Evolutionary conservation across 2,888 invertebrate genomes (phyloP).

Genomic region (Parthenolecanium corni): DNA sequence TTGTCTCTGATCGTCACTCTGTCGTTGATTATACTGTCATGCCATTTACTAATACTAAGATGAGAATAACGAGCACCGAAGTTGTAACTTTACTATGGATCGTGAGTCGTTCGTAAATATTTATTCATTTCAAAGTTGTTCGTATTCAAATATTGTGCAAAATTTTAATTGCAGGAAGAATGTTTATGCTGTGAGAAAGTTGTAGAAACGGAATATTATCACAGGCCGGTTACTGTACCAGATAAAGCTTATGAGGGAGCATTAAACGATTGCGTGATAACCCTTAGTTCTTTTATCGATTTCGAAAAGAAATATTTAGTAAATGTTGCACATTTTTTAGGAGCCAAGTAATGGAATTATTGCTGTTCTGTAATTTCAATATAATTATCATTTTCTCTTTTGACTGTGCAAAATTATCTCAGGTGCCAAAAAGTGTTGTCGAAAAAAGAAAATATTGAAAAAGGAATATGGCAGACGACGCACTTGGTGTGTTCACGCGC

Average conservation of each 20-base stretch:
- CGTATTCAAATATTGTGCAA: background rate
- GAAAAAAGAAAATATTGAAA: conserved; percentile 43
- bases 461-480: conserved; percentile 53
- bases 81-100: conserved; percentile 62
- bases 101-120: conserved; percentile 39
- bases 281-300: conserved; percentile 63
- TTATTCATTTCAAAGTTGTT: background rate
- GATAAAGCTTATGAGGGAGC: conserved; percentile 41
- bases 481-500: conserved; percentile 65
- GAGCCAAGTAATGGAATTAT: conserved; percentile 43
- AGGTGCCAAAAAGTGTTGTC: conserved; percentile 57
- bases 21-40: conserved; percentile 54
- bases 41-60: conserved; percentile 43
- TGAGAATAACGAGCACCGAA: conserved; percentile 44
- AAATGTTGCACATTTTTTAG: conserved; percentile 55
- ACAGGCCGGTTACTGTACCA: conserved; percentile 50
- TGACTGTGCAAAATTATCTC: conserved; percentile 27
- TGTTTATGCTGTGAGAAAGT: conserved; percentile 49
- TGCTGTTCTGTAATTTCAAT: background rate
- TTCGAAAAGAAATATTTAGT: conserved; percentile 62
- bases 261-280: conserved; percentile 58
- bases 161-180: conserved; percentile 45
- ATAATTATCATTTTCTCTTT: background rate
- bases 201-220: conserved; percentile 56
- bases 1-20: conserved; percentile 36